Conservation (phyloP, 2,113 vertebrate genomes). For the Chloropsis hardwickii region DNA sequence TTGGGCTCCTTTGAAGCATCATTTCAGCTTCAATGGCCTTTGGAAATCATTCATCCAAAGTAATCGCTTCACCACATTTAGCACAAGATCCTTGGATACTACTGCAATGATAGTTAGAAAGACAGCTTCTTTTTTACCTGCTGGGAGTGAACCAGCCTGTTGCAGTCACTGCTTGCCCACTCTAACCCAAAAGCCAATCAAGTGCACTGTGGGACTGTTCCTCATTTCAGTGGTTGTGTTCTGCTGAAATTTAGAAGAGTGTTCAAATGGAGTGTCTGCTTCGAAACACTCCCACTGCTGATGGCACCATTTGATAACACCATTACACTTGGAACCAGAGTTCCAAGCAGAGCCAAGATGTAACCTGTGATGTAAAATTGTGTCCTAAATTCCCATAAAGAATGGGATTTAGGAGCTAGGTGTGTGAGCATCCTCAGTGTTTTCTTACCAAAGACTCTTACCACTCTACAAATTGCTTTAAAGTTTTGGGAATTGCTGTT, state of each 20-base stretch:
- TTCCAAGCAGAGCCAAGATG: not conserved
- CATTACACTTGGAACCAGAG: not conserved
- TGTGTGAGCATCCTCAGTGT: not conserved
- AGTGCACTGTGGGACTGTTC: rapidly evolving
- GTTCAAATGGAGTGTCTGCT: not conserved
- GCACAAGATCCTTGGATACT: not conserved
- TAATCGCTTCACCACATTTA: not conserved
- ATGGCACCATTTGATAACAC: not conserved
- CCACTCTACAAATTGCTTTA: not conserved
- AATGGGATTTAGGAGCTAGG: not conserved
- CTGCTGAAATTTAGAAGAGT: not conserved
- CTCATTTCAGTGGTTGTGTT: rapidly evolving
- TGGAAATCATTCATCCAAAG: not conserved
- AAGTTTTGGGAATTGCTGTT: not conserved
- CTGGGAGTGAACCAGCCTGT: not conserved
- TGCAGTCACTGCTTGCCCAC: rapidly evolving
- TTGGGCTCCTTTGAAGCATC: not conserved
- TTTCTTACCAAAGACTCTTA: not conserved
- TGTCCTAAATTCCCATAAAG: not conserved
- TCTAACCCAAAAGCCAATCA: not conserved
- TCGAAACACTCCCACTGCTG: not conserved
- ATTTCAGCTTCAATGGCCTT: not conserved
- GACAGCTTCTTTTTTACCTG: not conserved
- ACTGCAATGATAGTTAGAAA: not conserved
- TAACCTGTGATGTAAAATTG: not conserved